These are phyloP conservation scores for Stichodactyla mertensii DNA, from an alignment of 64 coral and sea anemone genomes.

Conservation along the genomic window DNA sequence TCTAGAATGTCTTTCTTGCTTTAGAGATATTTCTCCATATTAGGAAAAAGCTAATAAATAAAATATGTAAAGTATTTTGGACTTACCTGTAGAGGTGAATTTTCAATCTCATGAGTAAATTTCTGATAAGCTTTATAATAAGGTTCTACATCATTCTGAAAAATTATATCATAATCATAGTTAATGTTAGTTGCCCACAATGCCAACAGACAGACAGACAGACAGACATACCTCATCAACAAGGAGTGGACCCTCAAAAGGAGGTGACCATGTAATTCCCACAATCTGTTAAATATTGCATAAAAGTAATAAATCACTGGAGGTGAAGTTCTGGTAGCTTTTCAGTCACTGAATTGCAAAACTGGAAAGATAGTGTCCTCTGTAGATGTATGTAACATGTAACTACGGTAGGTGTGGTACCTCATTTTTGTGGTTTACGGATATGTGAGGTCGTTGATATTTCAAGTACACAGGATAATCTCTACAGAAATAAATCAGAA, in stretches of 20 bases:
- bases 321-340: no score
- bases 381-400: not conserved
- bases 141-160: slow-evolving; percentile 78
- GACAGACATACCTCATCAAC: slow-evolving; percentile 59
- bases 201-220: no score
- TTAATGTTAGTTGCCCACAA: no score
- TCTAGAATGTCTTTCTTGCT: no score
- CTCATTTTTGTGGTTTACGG: slow-evolving; percentile 59
- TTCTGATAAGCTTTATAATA: slow-evolving; percentile 78
- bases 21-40: not conserved
- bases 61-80: not conserved
- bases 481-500: slow-evolving; percentile 27
- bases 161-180: not conserved
- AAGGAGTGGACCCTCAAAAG: slow-evolving; percentile 76
- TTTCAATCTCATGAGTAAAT: slow-evolving; percentile 30
- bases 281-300: slow-evolving; percentile 51
- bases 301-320: not conserved
- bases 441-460: slow-evolving; percentile 80
- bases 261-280: slow-evolving; percentile 72
- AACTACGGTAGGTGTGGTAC: not conserved
- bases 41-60: not conserved
- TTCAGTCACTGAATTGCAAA: no score
- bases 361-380: no score
- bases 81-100: not conserved
- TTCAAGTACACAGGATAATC: slow-evolving; percentile 82